Evolutionary conservation across 2,888 invertebrate species (phyloP).

Genomic region (Andrena flavipes): DNA sequence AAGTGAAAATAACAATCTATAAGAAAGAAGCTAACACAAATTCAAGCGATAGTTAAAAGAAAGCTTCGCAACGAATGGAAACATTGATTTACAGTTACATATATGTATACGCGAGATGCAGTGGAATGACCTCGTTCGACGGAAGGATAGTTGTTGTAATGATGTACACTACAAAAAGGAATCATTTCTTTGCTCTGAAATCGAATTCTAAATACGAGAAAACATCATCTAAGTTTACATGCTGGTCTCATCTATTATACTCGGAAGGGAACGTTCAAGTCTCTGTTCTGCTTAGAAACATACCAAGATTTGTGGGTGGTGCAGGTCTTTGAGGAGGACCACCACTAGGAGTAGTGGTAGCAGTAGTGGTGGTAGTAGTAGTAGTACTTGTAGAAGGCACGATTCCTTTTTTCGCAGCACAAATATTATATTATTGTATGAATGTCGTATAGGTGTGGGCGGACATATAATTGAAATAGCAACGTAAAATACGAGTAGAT

Average conservation of each 20-base stretch:
- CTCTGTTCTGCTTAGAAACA: conserved; percentile 64
- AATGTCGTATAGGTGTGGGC: conserved; percentile 39
- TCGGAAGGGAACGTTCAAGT: conserved; percentile 22
- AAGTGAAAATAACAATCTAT: conserved; percentile 13
- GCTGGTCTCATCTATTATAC: conserved; percentile 34
- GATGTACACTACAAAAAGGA: conserved; percentile 58
- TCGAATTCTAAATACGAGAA: conserved; percentile 23
- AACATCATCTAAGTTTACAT: conserved; percentile 46
- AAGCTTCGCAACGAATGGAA: conserved; percentile 27
- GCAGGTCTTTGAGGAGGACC: conserved; percentile 83
- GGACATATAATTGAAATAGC: conserved; percentile 48
- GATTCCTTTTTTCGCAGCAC: conserved; percentile 81
- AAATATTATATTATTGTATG: conserved; percentile 74
- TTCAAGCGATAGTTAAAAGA: conserved; percentile 15
- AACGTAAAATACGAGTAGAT: conserved; percentile 36
- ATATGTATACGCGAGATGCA: conserved; percentile 22
- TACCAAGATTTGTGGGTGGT: conserved; percentile 84
- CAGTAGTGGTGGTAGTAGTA: conserved; percentile 33
- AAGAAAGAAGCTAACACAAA: conserved; percentile 6
- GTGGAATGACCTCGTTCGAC: conserved; percentile 14
- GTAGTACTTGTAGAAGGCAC: conserved; percentile 75
- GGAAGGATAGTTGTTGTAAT: conserved; percentile 16
- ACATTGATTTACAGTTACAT: conserved; percentile 28
- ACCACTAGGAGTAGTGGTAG: conserved; percentile 67
- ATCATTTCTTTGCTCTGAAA: conserved; percentile 47